Conservation (phyloP, 1,140 invertebrate species). For the Linepithema humile region DNA sequence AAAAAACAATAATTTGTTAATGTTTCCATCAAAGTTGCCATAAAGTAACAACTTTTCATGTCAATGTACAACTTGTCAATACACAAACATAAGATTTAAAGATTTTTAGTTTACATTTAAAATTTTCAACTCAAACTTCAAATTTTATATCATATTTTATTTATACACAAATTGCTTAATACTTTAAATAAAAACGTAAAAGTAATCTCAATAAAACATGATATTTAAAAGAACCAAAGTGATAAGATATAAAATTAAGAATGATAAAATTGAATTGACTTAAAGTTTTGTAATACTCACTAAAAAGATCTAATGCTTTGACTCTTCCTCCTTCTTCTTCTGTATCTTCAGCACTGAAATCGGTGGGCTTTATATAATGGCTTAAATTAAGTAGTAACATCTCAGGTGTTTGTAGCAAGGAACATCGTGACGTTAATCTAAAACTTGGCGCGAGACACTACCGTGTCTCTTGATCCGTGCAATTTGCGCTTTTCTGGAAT, state of each 20-base stretch:
- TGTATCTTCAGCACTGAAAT: slow-evolving; percentile 73
- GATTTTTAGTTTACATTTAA: too few species aligned
- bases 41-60: not conserved
- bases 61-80: too few species aligned
- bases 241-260: not conserved
- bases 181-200: not conserved
- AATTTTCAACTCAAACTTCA: too few species aligned
- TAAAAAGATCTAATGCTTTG: slow-evolving; percentile 85
- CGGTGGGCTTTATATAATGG: slow-evolving; percentile 84
- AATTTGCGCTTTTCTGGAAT: slow-evolving; percentile 86
- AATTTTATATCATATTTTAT: too few species aligned
- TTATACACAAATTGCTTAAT: too few species aligned
- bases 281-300: slow-evolving; percentile 78
- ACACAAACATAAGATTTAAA: too few species aligned
- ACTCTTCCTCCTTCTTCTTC: slow-evolving; percentile 73
- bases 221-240: not conserved
- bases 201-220: not conserved
- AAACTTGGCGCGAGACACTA: too few species aligned
- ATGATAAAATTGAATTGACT: not conserved
- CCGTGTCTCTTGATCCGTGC: too few species aligned
- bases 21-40: not conserved
- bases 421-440: slow-evolving; percentile 84
- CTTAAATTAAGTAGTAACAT: slow-evolving; percentile 85
- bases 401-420: slow-evolving; percentile 86
- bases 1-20: slow-evolving; percentile 65